Evolutionary conservation across 2,888 invertebrate species (phyloP).

Genomic region (Eulithis prunata): DNA sequence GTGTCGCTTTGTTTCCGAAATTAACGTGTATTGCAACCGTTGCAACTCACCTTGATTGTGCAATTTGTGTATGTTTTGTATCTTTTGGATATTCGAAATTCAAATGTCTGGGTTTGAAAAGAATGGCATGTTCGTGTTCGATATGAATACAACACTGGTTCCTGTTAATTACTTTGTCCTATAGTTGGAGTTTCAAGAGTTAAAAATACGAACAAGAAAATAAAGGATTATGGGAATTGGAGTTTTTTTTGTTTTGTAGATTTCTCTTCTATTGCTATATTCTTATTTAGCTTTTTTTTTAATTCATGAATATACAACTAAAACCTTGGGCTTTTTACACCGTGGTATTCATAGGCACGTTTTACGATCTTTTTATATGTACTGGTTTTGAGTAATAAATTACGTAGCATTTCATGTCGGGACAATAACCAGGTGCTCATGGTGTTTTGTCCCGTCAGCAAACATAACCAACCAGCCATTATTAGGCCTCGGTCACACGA

Average conservation of each 20-base stretch:
- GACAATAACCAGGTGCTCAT: conserved; percentile 66
- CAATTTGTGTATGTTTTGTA: conserved; percentile 16
- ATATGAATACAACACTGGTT: conserved; percentile 20
- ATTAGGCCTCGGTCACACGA: conserved; percentile 51
- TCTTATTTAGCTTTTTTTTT: too few relatives aligned
- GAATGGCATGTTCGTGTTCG: conserved; percentile 17
- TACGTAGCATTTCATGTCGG: conserved; percentile 61
- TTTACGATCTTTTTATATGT: conserved; percentile 53
- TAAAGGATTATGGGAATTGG: too few relatives aligned
- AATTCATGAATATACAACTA: not conserved
- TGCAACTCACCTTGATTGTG: conserved; percentile 26
- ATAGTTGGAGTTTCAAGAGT: too few relatives aligned
- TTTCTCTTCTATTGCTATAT: too few relatives aligned
- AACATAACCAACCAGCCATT: conserved; percentile 66
- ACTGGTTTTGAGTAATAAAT: conserved; percentile 53
- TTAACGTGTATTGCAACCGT: conserved; percentile 26
- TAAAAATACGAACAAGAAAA: too few relatives aligned
- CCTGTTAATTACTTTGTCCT: conserved; percentile 1
- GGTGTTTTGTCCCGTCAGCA: conserved; percentile 69
- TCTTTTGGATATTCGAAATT: conserved; percentile 23
- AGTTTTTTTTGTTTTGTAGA: too few relatives aligned
- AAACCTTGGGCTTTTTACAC: conserved; percentile 13
- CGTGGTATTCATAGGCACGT: conserved; percentile 45
- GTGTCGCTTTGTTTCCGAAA: conserved; percentile 35
- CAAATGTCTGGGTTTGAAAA: conserved; percentile 17